Conservation (phyloP, 1,140 invertebrate genomes). For the Galendromus occidentalis region DNA sequence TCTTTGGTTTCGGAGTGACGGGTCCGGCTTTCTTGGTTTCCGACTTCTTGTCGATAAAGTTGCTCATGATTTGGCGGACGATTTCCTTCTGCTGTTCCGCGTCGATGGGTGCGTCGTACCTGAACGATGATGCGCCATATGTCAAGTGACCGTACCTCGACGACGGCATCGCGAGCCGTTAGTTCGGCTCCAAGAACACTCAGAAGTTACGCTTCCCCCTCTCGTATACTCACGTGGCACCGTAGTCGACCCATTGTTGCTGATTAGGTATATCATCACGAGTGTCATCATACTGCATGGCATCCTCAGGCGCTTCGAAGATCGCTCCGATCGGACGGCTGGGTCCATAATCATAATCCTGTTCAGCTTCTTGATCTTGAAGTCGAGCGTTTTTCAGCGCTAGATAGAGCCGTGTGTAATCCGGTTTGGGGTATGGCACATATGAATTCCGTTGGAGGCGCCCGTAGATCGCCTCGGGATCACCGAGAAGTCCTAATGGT, state of each 20-base stretch:
- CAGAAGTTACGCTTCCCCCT: too few relatives aligned
- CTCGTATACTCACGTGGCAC: not conserved
- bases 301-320: not conserved
- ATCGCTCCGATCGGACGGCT: not conserved
- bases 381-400: slow-evolving; percentile 7
- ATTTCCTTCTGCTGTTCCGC: not conserved
- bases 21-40: not conserved
- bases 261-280: not conserved
- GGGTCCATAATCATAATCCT: not conserved
- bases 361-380: not conserved
- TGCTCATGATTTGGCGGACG: not conserved
- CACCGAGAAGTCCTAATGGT: not conserved
- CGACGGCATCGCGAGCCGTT: too few relatives aligned
- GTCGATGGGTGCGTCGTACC: not conserved
- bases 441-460: slow-evolving; percentile 3
- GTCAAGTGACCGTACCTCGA: too few relatives aligned
- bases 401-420: slow-evolving; percentile 5
- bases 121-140: not conserved
- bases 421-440: not conserved
- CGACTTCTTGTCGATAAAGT: not conserved
- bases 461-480: not conserved
- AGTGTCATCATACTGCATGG: not conserved
- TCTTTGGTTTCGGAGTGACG: not conserved
- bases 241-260: not conserved
- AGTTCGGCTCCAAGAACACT: too few relatives aligned